A percentile compares a stretch with the other conserved stretches of the same genome.
These are phyloP conservation scores for Dyspetes luteomarginatus DNA, from an alignment of 2,888 invertebrate species.

Conservation along the genomic window DNA sequence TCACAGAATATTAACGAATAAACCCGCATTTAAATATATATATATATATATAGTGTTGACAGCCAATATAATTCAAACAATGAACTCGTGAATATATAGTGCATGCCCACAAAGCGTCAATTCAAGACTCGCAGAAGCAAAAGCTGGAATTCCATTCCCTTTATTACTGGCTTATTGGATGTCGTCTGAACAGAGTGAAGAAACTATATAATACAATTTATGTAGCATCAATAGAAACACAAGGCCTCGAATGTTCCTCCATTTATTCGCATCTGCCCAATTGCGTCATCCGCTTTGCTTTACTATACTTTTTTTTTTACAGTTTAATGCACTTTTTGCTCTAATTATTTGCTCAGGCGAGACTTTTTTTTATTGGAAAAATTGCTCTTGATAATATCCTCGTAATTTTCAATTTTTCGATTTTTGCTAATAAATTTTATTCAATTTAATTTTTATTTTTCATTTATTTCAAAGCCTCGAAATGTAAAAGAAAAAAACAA, in stretches of 20 bases:
- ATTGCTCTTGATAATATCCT: no score
- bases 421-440: no score
- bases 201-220: constrained; percentile 49
- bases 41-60: constrained; percentile 32
- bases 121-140: constrained; percentile 45
- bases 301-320: constrained; percentile 14
- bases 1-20: constrained; percentile 2
- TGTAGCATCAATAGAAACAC: constrained; percentile 40
- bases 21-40: not conserved
- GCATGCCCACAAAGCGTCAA: constrained; percentile 56
- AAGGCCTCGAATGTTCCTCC: constrained; percentile 32
- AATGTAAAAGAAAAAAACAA: no score
- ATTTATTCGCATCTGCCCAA: constrained; percentile 25
- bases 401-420: no score
- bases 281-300: constrained; percentile 28
- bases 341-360: not conserved
- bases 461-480: no score
- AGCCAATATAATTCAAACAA: constrained; percentile 63
- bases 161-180: constrained; percentile 60
- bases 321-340: not conserved
- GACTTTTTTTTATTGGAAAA: not conserved
- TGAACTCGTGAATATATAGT: constrained; percentile 54
- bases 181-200: constrained; percentile 26
- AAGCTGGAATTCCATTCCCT: constrained; percentile 64
- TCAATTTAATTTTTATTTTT: no score